Evolutionary conservation across 2,797 vertebrate species (phyloP).

Genomic region (Mus minutoides): DNA sequence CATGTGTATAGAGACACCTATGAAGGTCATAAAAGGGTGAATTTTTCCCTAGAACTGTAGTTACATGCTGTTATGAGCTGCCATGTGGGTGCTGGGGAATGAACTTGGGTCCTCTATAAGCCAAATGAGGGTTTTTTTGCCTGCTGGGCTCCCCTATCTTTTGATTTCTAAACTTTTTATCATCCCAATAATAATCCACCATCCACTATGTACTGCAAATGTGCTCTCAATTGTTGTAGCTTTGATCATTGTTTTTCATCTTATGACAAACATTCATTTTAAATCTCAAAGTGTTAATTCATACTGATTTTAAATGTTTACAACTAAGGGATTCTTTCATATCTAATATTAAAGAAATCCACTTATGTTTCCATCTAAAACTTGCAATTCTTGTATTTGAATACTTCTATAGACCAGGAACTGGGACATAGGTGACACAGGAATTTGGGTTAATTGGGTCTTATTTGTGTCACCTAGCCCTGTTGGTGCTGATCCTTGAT

Average conservation of each 20-base stretch:
- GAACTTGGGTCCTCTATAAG: not conserved
- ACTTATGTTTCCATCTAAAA: not conserved
- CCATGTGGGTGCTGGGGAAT: too few species aligned
- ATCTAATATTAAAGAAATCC: not conserved
- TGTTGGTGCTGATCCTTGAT: not conserved
- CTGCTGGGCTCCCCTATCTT: not conserved
- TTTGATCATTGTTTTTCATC: constrained; percentile 6
- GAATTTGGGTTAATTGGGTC: not conserved
- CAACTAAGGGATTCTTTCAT: not conserved
- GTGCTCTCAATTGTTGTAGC: not conserved
- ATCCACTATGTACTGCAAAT: not conserved
- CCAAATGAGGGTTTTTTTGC: too few species aligned
- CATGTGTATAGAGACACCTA: too few species aligned
- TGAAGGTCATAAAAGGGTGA: too few species aligned
- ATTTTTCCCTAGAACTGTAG: too few species aligned
- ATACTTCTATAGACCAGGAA: not conserved
- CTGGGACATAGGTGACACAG: not conserved
- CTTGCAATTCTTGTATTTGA: not conserved
- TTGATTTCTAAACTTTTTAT: not conserved
- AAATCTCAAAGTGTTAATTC: not conserved
- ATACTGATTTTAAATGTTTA: not conserved
- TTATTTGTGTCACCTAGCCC: not conserved
- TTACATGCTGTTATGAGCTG: not conserved
- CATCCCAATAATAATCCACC: not conserved
- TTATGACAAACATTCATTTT: not conserved